Conservation (phyloP, 2,113 vertebrate genomes). For the Panthera tigris region DNA sequence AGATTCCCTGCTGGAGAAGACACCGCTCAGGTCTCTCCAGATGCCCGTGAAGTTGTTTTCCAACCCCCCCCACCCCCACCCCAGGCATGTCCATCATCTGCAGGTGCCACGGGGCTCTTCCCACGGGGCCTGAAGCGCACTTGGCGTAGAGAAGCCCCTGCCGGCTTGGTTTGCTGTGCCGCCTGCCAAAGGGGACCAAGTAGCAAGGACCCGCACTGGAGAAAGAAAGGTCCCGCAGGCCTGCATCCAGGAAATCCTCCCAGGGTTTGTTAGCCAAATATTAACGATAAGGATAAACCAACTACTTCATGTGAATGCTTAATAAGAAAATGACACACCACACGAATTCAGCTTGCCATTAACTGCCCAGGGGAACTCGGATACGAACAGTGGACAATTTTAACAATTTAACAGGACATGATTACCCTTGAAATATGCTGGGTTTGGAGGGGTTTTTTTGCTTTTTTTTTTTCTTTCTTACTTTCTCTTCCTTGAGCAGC, state of each 20-base stretch:
- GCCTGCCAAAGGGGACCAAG: background rate
- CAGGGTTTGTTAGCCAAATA: background rate
- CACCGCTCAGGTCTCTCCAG: rapidly evolving
- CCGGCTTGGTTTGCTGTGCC: background rate
- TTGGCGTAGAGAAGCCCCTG: background rate
- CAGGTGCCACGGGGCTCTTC: background rate
- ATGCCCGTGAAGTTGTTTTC: background rate
- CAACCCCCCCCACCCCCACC: background rate
- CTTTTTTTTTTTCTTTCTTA: background rate
- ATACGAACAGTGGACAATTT: background rate
- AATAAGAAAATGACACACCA: background rate
- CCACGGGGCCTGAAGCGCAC: too few relatives aligned
- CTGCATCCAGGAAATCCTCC: background rate
- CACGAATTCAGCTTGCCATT: background rate
- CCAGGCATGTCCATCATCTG: too few relatives aligned
- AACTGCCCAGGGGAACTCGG: background rate
- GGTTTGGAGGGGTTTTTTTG: too few relatives aligned
- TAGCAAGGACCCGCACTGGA: background rate
- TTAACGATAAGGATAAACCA: background rate
- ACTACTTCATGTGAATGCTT: background rate
- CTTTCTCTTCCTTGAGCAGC: background rate
- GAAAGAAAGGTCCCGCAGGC: background rate
- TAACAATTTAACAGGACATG: background rate
- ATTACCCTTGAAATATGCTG: background rate
- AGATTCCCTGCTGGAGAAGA: background rate